Conservation (phyloP, 2,888 invertebrate species). For the Epinotia ramella region DNA sequence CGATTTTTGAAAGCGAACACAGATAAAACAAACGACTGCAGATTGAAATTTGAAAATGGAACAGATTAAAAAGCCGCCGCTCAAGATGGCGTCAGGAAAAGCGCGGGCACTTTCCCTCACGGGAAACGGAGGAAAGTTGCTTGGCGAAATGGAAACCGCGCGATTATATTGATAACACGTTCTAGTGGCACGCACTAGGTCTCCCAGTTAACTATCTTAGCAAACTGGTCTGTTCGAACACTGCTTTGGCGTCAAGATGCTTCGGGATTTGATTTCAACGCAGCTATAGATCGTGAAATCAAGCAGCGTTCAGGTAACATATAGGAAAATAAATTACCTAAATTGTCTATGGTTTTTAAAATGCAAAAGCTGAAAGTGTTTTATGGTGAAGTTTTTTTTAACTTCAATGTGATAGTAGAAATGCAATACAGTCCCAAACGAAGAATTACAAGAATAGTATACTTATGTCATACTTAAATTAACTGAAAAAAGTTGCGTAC, state of each 20-base stretch:
- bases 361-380: not conserved
- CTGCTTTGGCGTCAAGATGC: constrained; percentile 1
- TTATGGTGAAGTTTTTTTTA: not conserved
- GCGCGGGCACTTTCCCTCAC: constrained; percentile 82
- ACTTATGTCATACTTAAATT: constrained; percentile 21
- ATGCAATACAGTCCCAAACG: not conserved
- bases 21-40: not conserved
- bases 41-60: constrained; percentile 27
- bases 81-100: constrained; percentile 83
- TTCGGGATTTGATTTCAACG: not conserved
- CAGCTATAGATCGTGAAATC: not conserved
- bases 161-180: constrained; percentile 78
- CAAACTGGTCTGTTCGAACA: constrained; percentile 12
- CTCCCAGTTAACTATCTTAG: constrained; percentile 24
- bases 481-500: constrained; percentile 35
- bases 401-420: not conserved
- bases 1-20: not conserved
- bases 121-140: constrained; percentile 83
- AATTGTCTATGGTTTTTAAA: not conserved
- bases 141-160: constrained; percentile 81
- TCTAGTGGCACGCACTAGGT: constrained; percentile 53
- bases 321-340: not conserved
- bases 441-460: constrained; percentile 4
- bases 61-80: constrained; percentile 48
- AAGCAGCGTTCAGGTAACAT: not conserved